Conservation (phyloP, 2,888 invertebrate species). For the Anthrax anthrax region DNA sequence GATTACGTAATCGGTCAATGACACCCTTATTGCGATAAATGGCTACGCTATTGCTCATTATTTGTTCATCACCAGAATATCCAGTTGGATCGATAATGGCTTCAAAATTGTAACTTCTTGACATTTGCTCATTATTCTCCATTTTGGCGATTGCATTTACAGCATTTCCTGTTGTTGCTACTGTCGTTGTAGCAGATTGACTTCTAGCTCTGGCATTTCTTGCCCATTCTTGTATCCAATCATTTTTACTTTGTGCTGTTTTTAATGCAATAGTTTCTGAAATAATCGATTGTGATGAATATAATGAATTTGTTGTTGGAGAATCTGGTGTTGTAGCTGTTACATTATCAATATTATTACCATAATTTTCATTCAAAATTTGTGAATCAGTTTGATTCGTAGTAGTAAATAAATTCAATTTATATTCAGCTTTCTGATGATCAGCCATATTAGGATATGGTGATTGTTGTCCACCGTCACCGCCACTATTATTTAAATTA, state of each 20-base stretch:
- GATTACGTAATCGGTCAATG: conserved; percentile 25
- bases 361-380: conserved; percentile 1
- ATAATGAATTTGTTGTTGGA: conserved; percentile 15
- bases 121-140: conserved; percentile 25
- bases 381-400: conserved; percentile 20
- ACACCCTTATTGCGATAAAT: conserved; percentile 21
- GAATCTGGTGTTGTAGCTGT: conserved; percentile 21
- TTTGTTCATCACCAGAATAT: background rate
- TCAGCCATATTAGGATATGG: conserved; percentile 19
- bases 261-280: conserved; percentile 19
- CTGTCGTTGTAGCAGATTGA: conserved; percentile 17
- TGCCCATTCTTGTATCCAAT: conserved; percentile 52
- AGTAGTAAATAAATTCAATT: conserved; percentile 28
- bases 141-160: too few species aligned
- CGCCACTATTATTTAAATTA: background rate
- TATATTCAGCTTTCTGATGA: conserved; percentile 32
- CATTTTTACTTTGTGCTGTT: conserved; percentile 31
- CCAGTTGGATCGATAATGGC: conserved; percentile 10
- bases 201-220: conserved; percentile 40
- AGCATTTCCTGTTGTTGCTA: conserved; percentile 9
- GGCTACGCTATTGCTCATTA: background rate
- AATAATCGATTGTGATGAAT: conserved; percentile 5
- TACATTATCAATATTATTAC: background rate
- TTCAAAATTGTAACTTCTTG: conserved; percentile 31
- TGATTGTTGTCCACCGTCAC: too few species aligned